These are phyloP conservation scores for Venusia cambrica DNA, from an alignment of 2,888 invertebrate genomes.

Conservation along the genomic window DNA sequence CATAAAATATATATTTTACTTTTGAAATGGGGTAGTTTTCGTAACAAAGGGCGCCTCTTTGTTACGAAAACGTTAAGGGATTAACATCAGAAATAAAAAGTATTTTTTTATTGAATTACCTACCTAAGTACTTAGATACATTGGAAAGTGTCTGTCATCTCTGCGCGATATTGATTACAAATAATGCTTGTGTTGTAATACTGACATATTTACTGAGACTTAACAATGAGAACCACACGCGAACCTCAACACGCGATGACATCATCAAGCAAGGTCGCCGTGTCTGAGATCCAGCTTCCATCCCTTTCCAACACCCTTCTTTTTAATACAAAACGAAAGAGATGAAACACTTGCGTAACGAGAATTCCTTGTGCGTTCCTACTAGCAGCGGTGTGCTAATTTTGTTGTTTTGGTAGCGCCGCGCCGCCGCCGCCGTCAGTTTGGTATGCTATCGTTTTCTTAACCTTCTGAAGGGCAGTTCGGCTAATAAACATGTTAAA, in stretches of 20 bases:
- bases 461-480: conserved; percentile 24
- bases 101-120: too few relatives aligned
- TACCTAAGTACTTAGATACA: too few relatives aligned
- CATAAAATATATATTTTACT: too few relatives aligned
- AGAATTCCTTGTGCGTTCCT: conserved; percentile 24
- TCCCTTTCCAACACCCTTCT: conserved; percentile 19
- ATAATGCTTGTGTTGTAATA: conserved; percentile 8
- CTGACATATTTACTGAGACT: conserved; percentile 15
- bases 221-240: conserved; percentile 36
- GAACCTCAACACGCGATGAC: conserved; percentile 58
- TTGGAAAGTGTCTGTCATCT: conserved; percentile 2
- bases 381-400: conserved; percentile 20
- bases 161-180: conserved; percentile 1
- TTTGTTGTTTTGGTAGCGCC: conserved; percentile 27
- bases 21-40: too few relatives aligned
- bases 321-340: conserved; percentile 12
- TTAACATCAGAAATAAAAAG: too few relatives aligned
- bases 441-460: conserved; percentile 21
- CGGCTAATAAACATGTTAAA: conserved; percentile 10
- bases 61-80: too few relatives aligned
- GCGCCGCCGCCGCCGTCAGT: too few relatives aligned
- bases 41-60: too few relatives aligned
- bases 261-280: conserved; percentile 70
- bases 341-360: conserved; percentile 19
- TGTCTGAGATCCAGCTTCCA: conserved; percentile 32